Evolutionary conservation across 2,113 vertebrate species (phyloP).

Genomic region (Lepus timidus): DNA sequence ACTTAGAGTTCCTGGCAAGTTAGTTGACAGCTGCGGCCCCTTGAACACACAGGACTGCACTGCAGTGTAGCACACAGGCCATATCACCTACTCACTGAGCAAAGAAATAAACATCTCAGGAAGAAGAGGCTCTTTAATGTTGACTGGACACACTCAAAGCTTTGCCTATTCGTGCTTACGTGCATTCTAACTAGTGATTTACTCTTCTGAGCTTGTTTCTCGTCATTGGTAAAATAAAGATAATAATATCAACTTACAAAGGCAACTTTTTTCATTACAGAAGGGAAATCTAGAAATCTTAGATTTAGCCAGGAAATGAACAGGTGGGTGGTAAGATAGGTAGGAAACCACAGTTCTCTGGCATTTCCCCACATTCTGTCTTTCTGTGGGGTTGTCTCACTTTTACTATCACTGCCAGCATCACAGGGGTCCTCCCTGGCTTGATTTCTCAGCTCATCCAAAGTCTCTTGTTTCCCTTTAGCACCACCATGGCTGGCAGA

Average conservation of each 20-base stretch:
- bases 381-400: background rate
- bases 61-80: background rate
- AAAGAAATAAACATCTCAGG: no score
- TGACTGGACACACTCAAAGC: background rate
- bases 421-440: background rate
- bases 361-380: background rate
- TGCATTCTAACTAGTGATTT: background rate
- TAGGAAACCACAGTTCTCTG: no score
- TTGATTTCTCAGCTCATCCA: background rate
- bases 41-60: background rate
- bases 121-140: background rate
- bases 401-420: background rate
- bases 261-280: background rate
- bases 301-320: background rate
- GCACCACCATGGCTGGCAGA: background rate
- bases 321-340: background rate
- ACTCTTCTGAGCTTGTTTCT: background rate
- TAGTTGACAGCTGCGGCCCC: background rate
- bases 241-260: background rate
- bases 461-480: background rate
- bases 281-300: background rate
- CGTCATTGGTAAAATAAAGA: conserved; percentile 44
- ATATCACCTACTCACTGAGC: background rate
- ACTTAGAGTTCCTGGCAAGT: background rate
- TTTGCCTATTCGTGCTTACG: background rate